Conservation (phyloP, 2,888 invertebrate genomes). For the Tiphia femorata region DNA sequence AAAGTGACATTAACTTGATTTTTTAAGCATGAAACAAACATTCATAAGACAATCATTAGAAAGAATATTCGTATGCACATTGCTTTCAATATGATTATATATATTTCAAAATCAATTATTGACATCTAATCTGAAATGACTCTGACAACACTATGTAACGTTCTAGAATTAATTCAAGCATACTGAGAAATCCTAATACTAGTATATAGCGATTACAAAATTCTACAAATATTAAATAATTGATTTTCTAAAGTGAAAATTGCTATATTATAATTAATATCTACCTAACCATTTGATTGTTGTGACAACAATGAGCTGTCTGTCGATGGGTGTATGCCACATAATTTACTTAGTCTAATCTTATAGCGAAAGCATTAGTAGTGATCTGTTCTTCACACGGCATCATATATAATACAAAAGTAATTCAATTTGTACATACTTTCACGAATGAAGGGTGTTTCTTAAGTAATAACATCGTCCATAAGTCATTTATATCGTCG, state of each 20-base stretch:
- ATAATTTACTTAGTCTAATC: slow-evolving; percentile 41
- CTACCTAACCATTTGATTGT: slow-evolving; percentile 34
- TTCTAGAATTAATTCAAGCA: slow-evolving; percentile 4
- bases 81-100: slow-evolving; percentile 2
- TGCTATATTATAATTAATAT: slow-evolving; percentile 20
- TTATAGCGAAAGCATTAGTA: slow-evolving; percentile 30
- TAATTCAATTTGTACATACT: slow-evolving; percentile 55
- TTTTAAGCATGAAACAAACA: too few species aligned
- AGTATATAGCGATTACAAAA: slow-evolving; percentile 23
- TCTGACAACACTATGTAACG: slow-evolving; percentile 2
- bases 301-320: slow-evolving; percentile 31
- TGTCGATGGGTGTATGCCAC: slow-evolving; percentile 37
- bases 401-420: slow-evolving; percentile 52
- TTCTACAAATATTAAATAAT: slow-evolving; percentile 31
- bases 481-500: slow-evolving; percentile 17
- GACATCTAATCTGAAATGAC: slow-evolving; percentile 8
- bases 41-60: neutral
- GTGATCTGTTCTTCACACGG: slow-evolving; percentile 27
- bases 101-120: slow-evolving; percentile 4
- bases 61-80: slow-evolving; percentile 17
- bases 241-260: slow-evolving; percentile 23
- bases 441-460: slow-evolving; percentile 35
- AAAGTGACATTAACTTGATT: too few species aligned
- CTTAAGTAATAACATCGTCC: slow-evolving; percentile 17
- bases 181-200: slow-evolving; percentile 15